Base-by-base conservation (phyloP, 1,140 invertebrate genomes). In the Micrasema minimum region DNA sequence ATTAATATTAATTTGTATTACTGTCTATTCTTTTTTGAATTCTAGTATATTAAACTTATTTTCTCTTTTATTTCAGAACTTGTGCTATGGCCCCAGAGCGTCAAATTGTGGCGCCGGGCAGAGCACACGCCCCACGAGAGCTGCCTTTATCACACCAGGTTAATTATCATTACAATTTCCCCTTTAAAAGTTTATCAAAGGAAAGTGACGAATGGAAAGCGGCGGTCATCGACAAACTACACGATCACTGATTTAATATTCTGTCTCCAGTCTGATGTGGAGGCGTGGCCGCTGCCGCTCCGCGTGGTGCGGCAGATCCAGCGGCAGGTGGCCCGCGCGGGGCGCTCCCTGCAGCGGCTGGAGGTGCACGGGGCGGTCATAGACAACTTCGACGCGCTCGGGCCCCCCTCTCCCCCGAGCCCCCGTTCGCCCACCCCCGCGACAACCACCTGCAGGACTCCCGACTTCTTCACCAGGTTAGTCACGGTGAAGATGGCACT, bases 281-380 rank as follows among this genome's bases (percentile, higher is more conserved):
- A 81, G 0, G 79, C 80, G 1, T 78, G 84, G 31, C 83, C 83
- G 2, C 77, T 85, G 50, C 81, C 83, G 9, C 79, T 82, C 6
- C 78, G 80, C 16, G 77, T 85, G 50, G 83, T 85, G 71, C 75
- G 83, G 5, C 83, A 85, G 78, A 85, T 85, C 45, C 83, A 82
- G 26, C 74, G 83, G 26, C 81, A 84, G 51, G 83, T 85, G 23
- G 83, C 83, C 23, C 83, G 81, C 64, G 82, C 80, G 26, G 83
- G 83, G n/a, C 79, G 83, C 0, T 83, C 82, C 5, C 77, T 85
- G 35, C 78, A 82, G 5, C 77, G 83, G 14, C 78, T 85, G 1
- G 83, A 85, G 73, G 82, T 85, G 48, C 84, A 81, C 9, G 83
- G 83, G 18, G 77, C 82, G n/a, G 77, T 85, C 76, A 84, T 85